Evolutionary conservation across 2,888 invertebrate species (phyloP).

Genomic region (Amblyteles armatorius): DNA sequence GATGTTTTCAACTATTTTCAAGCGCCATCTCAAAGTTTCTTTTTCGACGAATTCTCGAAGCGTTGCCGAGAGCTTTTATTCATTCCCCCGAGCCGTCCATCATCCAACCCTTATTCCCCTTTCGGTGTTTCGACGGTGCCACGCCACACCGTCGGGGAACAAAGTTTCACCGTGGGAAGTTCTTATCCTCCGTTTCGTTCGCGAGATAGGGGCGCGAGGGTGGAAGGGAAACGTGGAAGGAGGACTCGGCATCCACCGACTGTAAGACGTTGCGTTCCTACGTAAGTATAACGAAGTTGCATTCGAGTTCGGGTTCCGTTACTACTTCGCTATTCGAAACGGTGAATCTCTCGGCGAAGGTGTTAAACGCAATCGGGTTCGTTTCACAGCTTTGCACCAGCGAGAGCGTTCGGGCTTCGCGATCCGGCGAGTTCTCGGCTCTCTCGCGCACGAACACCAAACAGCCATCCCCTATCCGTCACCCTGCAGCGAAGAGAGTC

Average conservation of each 20-base stretch:
- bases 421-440: neutral
- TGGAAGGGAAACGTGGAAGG: slow-evolving; percentile 13
- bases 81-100: neutral
- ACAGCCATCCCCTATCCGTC: neutral
- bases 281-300: slow-evolving; percentile 38
- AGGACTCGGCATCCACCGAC: neutral
- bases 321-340: neutral
- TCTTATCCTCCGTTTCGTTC: slow-evolving; percentile 33
- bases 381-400: neutral
- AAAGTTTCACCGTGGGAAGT: slow-evolving; percentile 45
- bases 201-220: slow-evolving; percentile 13
- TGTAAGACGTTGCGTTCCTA: slow-evolving; percentile 57
- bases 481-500: neutral
- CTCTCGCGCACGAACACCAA: neutral
- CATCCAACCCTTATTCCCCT: neutral
- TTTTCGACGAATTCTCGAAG: neutral
- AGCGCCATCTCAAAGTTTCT: neutral
- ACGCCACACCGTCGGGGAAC: slow-evolving; percentile 4
- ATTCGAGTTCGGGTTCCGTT: slow-evolving; percentile 16
- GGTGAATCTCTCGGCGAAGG: neutral
- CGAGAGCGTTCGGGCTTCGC: neutral
- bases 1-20: neutral
- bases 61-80: neutral
- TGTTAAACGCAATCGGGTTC: neutral
- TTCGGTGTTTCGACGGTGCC: neutral